A percentile compares a stretch with the other conserved stretches of the same genome.
These are phyloP conservation scores for Villa cingulata DNA, from an alignment of 2,888 invertebrate species.

Conservation along the genomic window DNA sequence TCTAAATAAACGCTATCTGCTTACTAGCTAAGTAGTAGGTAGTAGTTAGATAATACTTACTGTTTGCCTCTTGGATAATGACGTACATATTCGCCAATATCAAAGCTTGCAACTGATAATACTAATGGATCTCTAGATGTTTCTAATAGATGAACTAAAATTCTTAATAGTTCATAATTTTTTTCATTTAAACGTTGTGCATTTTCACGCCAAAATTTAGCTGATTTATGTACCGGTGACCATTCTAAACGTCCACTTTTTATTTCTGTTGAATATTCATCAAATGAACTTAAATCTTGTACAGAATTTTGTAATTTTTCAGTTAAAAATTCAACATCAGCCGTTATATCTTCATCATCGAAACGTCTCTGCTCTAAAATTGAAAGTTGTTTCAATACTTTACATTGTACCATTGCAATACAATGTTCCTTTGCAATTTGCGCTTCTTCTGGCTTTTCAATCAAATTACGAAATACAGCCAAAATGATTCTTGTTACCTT, in stretches of 20 bases:
- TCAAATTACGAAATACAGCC: slow-evolving; percentile 92
- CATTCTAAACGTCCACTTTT: slow-evolving; percentile 84
- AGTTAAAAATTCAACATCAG: slow-evolving; percentile 86
- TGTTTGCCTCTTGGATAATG: slow-evolving; percentile 98
- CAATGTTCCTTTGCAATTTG: slow-evolving; percentile 93
- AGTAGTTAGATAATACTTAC: slow-evolving; percentile 44
- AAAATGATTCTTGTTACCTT: slow-evolving; percentile 86
- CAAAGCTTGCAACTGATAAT: slow-evolving; percentile 94
- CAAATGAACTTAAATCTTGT: slow-evolving; percentile 95
- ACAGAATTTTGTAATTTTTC: slow-evolving; percentile 88
- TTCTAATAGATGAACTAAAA: slow-evolving; percentile 86
- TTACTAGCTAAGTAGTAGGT: background rate
- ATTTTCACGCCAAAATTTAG: slow-evolving; percentile 99
- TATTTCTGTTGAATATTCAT: slow-evolving; percentile 95
- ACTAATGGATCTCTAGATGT: slow-evolving; percentile 86
- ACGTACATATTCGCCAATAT: slow-evolving; percentile 97
- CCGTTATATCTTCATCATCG: slow-evolving; percentile 93
- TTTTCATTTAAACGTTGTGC: slow-evolving; percentile 92
- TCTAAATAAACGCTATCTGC: background rate
- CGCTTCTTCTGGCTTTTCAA: slow-evolving; percentile 87
- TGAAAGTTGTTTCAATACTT: slow-evolving; percentile 87
- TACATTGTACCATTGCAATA: slow-evolving; percentile 98
- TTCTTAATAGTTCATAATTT: slow-evolving; percentile 92
- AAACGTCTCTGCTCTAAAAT: slow-evolving; percentile 91
- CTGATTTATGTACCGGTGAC: slow-evolving; percentile 98